Evolutionary conservation across 2,888 invertebrate species (phyloP).

Genomic region (Panopea generosa): DNA sequence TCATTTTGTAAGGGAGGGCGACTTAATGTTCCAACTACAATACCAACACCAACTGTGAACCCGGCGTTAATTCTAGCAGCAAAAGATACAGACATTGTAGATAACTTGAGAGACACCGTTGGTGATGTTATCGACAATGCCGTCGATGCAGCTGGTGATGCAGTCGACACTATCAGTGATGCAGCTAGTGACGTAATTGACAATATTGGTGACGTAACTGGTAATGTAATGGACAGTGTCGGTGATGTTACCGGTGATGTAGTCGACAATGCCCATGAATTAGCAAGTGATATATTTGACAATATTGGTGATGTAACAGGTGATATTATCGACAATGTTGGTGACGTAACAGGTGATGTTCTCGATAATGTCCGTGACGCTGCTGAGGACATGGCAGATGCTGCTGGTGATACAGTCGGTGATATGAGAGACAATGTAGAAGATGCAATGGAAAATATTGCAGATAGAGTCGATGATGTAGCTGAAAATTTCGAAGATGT

Average conservation of each 20-base stretch:
- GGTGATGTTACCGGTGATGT: slow-evolving; percentile 22
- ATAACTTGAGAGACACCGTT: slow-evolving; percentile 40
- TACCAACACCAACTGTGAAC: slow-evolving; percentile 33
- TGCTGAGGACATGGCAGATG: slow-evolving; percentile 26
- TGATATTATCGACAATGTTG: slow-evolving; percentile 17
- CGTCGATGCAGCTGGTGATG: slow-evolving; percentile 22
- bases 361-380: slow-evolving; percentile 16
- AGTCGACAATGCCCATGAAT: neutral
- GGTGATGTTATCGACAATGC: slow-evolving; percentile 33
- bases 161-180: neutral
- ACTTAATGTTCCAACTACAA: slow-evolving; percentile 24
- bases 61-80: slow-evolving; percentile 41
- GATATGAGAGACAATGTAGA: slow-evolving; percentile 18
- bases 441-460: slow-evolving; percentile 19
- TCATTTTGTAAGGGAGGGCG: too few relatives aligned
- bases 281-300: neutral
- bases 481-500: slow-evolving; percentile 6
- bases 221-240: slow-evolving; percentile 24
- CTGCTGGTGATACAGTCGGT: neutral
- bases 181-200: neutral
- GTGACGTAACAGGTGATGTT: slow-evolving; percentile 7
- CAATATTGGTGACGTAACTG: slow-evolving; percentile 12
- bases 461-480: slow-evolving; percentile 5
- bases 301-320: slow-evolving; percentile 10
- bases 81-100: slow-evolving; percentile 34